These are phyloP conservation scores for Plagodis dolabraria DNA, from an alignment of 2,888 invertebrate species.

Conservation along the genomic window DNA sequence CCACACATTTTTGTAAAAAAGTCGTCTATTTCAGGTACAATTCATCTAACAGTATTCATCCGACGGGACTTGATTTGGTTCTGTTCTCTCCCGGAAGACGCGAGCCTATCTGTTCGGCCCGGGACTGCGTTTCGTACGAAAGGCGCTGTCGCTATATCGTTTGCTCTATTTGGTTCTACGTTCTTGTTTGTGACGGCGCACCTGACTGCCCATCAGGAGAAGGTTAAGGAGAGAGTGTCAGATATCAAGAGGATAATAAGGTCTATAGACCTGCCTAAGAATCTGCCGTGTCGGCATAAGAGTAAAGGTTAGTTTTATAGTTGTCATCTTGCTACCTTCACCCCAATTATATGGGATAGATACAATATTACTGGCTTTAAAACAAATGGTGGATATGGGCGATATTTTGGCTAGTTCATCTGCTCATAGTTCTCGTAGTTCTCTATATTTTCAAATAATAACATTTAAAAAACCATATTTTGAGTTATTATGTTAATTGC, in stretches of 20 bases:
- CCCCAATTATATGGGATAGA: not conserved
- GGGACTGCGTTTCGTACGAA: constrained; percentile 97
- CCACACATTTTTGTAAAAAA: not conserved
- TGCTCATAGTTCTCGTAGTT: no score
- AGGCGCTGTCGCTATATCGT: constrained; percentile 96
- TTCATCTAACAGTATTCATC: constrained; percentile 95
- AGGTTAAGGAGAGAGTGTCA: constrained; percentile 93
- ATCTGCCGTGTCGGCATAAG: constrained; percentile 90
- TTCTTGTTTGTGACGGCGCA: constrained; percentile 98
- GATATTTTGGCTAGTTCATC: no score
- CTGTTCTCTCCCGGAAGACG: constrained; percentile 96
- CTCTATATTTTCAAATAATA: no score
- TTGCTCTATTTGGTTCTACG: constrained; percentile 97
- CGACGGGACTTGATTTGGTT: constrained; percentile 98
- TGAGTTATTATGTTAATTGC: no score
- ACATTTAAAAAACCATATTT: no score
- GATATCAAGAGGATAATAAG: constrained; percentile 94
- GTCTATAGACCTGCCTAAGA: constrained; percentile 92
- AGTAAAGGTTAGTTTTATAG: constrained; percentile 84
- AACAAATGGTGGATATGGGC: no score
- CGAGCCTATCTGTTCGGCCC: constrained; percentile 93
- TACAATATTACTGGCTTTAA: not conserved
- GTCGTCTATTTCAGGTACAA: constrained; percentile 85
- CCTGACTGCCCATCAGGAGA: constrained; percentile 96
- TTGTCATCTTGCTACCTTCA: constrained; percentile 10